Base-by-base conservation (phyloP, 2,113 vertebrate species). In the Hassar affinis region DNA sequence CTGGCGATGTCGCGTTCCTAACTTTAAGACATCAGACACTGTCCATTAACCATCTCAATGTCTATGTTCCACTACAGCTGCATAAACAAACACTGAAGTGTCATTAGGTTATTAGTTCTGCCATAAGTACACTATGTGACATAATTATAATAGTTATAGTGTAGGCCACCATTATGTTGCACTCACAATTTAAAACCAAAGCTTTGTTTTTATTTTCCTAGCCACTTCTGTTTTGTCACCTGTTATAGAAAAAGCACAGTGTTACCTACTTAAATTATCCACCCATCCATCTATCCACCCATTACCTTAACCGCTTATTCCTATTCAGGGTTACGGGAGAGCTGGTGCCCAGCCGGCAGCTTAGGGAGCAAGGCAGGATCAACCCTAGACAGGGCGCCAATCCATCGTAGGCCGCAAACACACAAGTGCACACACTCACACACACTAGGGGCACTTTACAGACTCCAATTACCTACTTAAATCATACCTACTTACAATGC, bases 41-140 rank as follows among this genome's bases (percentile, higher is more conserved):
- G 76, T 80, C 61, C 66, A 84, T 80, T 84, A 84, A 61, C 68
- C 68, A 72, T 64, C 64, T 56, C 64, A 71, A 35, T 84, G 56
- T 47, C 77, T n/a, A 35, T 78, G 78, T 79, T 49, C 61, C 18
- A 62, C 62, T 74, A 56, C 38, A 47, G 38, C 49, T 54, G 62
- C 66, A 84, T 49, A 84, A 84, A 57, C 75, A 78, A 78, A 79
- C 83, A 71, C 38, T 47, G n/a, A 71, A 62, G 27, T 64, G 59
- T 27, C 66, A 77, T 75, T 83, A 76, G 20, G 14, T 64, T 64
- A 77, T 77, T 82, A 83, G 81, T 83, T 82, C 81, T 79, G 66
- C 12, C 42, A 79, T 79, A 84, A 78, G 47, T 56, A 64, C 71
- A 76, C 47, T 30, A 74, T 62, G 27, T 76, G 27, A 33, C 82